Evolutionary conservation across 2,888 invertebrate species (phyloP).

Genomic region (Nasonovia ribisnigri): DNA sequence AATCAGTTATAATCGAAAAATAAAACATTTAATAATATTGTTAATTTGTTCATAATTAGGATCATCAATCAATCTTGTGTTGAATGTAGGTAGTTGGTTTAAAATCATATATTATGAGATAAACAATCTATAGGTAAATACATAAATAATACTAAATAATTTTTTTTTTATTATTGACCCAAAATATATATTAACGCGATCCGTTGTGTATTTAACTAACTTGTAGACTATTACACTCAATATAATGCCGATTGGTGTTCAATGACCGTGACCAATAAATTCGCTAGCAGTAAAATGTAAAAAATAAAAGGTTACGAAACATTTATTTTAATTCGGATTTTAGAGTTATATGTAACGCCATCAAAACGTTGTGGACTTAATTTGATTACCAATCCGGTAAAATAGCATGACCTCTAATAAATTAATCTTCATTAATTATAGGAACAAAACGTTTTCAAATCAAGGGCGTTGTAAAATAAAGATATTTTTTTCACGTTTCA

Average conservation of each 20-base stretch:
- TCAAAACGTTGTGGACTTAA: slow-evolving; percentile 13
- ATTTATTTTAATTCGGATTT: background rate
- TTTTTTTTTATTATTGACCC: background rate
- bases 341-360: background rate
- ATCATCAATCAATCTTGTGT: background rate
- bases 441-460: slow-evolving; percentile 4
- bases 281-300: background rate
- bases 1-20: background rate
- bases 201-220: background rate
- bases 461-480: slow-evolving; percentile 10
- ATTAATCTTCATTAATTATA: slow-evolving; percentile 15
- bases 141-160: background rate
- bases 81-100: background rate
- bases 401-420: slow-evolving; percentile 37
- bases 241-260: background rate
- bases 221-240: background rate
- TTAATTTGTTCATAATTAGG: background rate
- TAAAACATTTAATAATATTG: background rate
- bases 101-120: background rate
- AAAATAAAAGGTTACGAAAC: slow-evolving; percentile 24
- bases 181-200: background rate
- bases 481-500: background rate
- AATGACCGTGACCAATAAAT: slow-evolving; percentile 43
- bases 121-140: background rate
- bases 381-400: slow-evolving; percentile 35